A percentile compares a stretch with the other conserved stretches of the same genome.
These are phyloP conservation scores for Steinernema hermaphroditum DNA, from an alignment of 2,888 invertebrate genomes.

Conservation along the genomic window DNA sequence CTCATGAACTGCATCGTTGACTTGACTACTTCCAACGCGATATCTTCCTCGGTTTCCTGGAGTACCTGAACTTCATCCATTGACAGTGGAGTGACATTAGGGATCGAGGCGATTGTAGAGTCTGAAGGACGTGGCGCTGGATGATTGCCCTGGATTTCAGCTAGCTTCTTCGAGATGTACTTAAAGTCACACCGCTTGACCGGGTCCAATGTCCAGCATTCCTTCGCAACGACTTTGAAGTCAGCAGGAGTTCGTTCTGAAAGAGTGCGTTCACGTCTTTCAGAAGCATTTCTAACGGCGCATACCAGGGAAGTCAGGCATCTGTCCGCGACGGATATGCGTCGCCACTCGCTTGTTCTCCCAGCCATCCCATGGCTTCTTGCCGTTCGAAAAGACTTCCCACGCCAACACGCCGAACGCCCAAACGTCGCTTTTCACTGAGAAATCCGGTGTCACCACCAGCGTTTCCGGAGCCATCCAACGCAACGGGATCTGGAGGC, in stretches of 20 bases:
- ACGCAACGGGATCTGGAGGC: conserved; percentile 37
- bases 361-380: conserved; percentile 45
- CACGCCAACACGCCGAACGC: neutral
- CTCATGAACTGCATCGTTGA: neutral
- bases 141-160: too few relatives aligned
- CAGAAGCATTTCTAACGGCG: neutral
- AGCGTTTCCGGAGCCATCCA: conserved; percentile 55
- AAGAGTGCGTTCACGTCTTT: neutral
- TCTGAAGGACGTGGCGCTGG: too few relatives aligned
- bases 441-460: conserved; percentile 43
- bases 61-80: neutral
- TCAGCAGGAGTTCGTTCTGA: neutral
- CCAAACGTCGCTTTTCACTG: conserved; percentile 51
- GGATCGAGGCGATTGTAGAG: neutral
- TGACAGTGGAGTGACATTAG: neutral
- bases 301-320: conserved; percentile 32
- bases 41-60: neutral
- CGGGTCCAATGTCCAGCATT: neutral
- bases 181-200: neutral
- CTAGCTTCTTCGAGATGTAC: neutral
- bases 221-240: neutral
- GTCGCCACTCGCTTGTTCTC: conserved; percentile 39
- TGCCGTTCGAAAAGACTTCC: conserved; percentile 43
- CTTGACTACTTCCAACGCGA: conserved; percentile 9
- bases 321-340: conserved; percentile 35